Conservation (phyloP, 2,113 vertebrate species). For the Leucoraja erinaceus region DNA sequence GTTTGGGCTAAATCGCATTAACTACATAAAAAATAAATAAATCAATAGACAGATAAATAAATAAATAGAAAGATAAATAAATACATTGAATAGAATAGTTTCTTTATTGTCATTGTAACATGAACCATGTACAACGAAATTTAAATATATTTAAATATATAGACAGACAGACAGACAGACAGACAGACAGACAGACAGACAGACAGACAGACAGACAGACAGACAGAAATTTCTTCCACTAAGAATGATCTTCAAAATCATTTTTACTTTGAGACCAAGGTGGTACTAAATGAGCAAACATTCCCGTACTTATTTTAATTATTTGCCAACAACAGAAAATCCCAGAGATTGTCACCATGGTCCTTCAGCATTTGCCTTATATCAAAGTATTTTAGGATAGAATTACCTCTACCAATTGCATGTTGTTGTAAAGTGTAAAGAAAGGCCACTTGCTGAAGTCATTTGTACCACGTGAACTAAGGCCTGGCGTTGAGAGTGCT, state of each 20-base stretch:
- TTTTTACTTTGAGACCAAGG: background rate
- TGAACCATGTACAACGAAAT: too few relatives aligned
- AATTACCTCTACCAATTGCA: background rate
- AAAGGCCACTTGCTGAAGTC: background rate
- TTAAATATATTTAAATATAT: too few relatives aligned
- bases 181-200: too few relatives aligned
- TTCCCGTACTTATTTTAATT: background rate
- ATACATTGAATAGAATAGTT: too few relatives aligned
- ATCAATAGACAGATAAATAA: too few relatives aligned
- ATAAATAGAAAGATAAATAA: too few relatives aligned
- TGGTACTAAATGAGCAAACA: background rate
- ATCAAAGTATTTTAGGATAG: background rate
- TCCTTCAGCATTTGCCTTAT: background rate
- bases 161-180: too few relatives aligned
- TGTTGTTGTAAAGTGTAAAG: background rate
- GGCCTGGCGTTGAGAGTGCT: background rate
- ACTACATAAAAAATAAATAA: too few relatives aligned
- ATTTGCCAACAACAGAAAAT: background rate
- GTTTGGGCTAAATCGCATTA: background rate
- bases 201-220: too few relatives aligned
- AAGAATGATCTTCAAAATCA: background rate
- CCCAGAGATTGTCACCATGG: background rate
- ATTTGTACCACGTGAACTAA: background rate
- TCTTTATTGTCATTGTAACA: too few relatives aligned
- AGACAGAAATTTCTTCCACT: background rate